phyloP scores from a whole-genome alignment of 2,888 invertebrate species.

The Acholoe squamosa region DNA sequence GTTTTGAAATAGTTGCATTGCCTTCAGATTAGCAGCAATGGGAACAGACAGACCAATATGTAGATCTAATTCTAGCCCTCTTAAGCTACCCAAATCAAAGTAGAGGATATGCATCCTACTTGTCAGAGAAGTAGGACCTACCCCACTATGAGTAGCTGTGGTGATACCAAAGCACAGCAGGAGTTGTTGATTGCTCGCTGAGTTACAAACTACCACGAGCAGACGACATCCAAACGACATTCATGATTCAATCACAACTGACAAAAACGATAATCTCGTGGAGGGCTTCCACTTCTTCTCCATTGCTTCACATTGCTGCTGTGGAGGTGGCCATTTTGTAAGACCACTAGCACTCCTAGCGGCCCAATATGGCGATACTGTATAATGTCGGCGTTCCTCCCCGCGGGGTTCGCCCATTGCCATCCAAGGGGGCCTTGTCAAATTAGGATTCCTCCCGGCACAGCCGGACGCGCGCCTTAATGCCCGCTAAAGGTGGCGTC shows the following conservation, averaged over 20 bases:
- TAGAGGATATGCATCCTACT: not conserved
- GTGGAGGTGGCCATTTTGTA: not conserved
- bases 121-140: not conserved
- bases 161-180: too few relatives aligned
- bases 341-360: not conserved
- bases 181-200: too few relatives aligned
- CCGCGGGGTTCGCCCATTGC: constrained; percentile 33
- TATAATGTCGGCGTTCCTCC: constrained; percentile 19
- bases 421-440: constrained; percentile 35
- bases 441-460: constrained; percentile 38
- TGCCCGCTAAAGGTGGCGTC: constrained; percentile 50
- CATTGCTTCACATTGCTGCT: not conserved
- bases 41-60: too few relatives aligned
- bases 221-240: not conserved
- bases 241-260: not conserved
- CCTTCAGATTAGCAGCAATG: too few relatives aligned
- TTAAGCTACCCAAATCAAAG: not conserved
- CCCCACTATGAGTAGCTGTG: not conserved
- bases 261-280: not conserved
- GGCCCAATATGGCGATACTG: constrained; percentile 48
- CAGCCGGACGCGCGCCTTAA: not conserved
- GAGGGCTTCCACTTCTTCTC: not conserved
- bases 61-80: too few relatives aligned
- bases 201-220: not conserved
- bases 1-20: too few relatives aligned